Evolutionary conservation across 2,113 vertebrate species (phyloP), one percentile per base, ranked within the genome.

Genomic region (Salminus brasiliensis): DNA sequence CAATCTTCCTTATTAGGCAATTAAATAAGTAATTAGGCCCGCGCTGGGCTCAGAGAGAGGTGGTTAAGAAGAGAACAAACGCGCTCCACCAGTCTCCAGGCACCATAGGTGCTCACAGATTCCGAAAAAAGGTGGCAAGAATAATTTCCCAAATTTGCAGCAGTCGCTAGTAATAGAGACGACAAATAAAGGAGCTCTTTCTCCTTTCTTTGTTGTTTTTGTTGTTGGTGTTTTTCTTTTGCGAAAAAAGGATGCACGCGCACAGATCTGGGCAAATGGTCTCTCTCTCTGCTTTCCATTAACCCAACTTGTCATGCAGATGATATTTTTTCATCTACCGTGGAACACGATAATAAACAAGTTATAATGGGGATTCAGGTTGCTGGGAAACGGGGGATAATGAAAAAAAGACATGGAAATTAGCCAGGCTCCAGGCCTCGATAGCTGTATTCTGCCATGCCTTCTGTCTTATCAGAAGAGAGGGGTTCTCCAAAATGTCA

Each of bases 1-100:
- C 45, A 66, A 65, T 65, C 59, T 36, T 81, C 59, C 74, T 76
- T 81, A 81, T 76, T 76, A 76, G 65, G 67, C 74, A 72, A 79
- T 79, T 73, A 79, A 79, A 72, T 62, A 65, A 72, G 69, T 45
- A 79, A 72, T 79, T 72, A 79, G 43, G 23, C 68, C 52, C 53
- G 47, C n/a, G 13, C 52, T 62, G 36, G 53, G 69, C 68, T 65
- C 65, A 15, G 41, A 63, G 45, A 65, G 68, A n/a, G 43, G 10
- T 36, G n/a, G 41, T 53, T 71, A 63, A 52, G 39, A 57, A 10
- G 52, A 25, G 52, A 55, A 55, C 52, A 55, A 11, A 66, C 34
- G 32, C 57, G 27, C 55, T 4, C 18, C 12, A 27, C 29, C 12
- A 15, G 15, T 60, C 57, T 63, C 60, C 21, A 2, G 8, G 43